Evolutionary conservation across 2,797 vertebrate genomes (phyloP), one percentile per base, ranked within the genome.

Genomic region (Pangasius mekongensis): DNA sequence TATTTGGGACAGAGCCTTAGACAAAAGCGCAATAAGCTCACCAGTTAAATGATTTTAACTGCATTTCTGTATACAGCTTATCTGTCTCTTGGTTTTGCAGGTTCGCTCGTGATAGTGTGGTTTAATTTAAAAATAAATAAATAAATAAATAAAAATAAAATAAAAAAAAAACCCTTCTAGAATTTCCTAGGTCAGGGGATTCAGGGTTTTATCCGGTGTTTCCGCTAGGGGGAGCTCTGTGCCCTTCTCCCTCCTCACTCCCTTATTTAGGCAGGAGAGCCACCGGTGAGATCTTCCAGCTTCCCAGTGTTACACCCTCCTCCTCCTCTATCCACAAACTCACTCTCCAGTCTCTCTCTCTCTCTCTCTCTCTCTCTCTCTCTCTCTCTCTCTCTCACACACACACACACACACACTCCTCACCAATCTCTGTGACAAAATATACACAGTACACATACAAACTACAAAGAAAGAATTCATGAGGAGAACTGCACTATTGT

Each of bases 181-280:
- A 67, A 8, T 71, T 83, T 36, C 56, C n/a, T 36, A 56, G 24
- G 82, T 78, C 84, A 80, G 36, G n/a, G 11, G 67, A 58, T 43
- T 87, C 76, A 64, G 78, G 83, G 85, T 80, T 89, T 49, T 84
- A 73, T 36, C 20, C 5, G 18, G 36, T 39, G 66, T 82, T 71
- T 84, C 90, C 87, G 84, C 87, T 36, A 81, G 91, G 86, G 77
- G 90, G 89, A 86, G 91, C 73, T 33, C 86, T 88, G 47, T 56
- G 90, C 88, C 87, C 47, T 89, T 89, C 90, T 91, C 91, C 82
- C 84, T 89, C 92, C 33, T 87, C 36, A 93, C 93, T 92, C 93
- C 95, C 94, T 94, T 95, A 95, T 96, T 96, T 96, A 96, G 95
- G 92, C 94, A 94, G 90, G 91, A 94, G 81, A 83, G 62, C 89